phyloP scores from a whole-genome alignment of 2,888 invertebrate genomes.

The Mallateleia sp. region DNA sequence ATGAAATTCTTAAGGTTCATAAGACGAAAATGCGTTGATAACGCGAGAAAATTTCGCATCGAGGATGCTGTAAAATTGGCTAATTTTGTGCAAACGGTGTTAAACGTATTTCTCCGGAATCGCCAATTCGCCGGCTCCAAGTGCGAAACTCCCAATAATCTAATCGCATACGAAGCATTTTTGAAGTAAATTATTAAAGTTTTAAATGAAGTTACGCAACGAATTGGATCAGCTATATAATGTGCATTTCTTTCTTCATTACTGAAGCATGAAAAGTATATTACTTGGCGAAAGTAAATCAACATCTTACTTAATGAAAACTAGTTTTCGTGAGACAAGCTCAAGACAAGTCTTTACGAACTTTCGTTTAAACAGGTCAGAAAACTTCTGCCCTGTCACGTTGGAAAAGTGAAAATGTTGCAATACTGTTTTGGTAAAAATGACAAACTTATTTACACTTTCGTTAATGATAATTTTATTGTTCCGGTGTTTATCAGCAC shows the following conservation, averaged over 20 bases:
- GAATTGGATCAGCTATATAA: conserved; percentile 60
- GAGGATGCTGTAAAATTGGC: conserved; percentile 24
- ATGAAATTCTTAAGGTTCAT: too few species aligned
- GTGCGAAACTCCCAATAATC: conserved; percentile 30
- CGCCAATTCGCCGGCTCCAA: neutral
- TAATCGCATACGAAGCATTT: conserved; percentile 44
- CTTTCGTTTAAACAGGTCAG: conserved; percentile 72
- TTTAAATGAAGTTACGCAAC: conserved; percentile 58
- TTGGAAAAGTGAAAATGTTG: conserved; percentile 63
- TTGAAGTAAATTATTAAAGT: conserved; percentile 52
- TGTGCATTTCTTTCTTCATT: conserved; percentile 73
- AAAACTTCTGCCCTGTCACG: conserved; percentile 64
- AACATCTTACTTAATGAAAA: conserved; percentile 76
- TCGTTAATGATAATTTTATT: conserved; percentile 9
- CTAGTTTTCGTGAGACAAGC: conserved; percentile 74
- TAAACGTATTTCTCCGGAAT: conserved; percentile 10
- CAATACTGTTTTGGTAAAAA: conserved; percentile 43
- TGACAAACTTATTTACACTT: conserved; percentile 1
- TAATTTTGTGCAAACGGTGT: conserved; percentile 16
- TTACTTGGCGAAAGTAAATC: conserved; percentile 77
- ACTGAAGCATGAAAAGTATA: conserved; percentile 77
- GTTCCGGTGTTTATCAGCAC: too few species aligned
- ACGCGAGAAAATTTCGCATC: conserved; percentile 25
- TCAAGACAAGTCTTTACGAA: conserved; percentile 63
- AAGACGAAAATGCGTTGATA: conserved; percentile 5